Base-by-base conservation (phyloP, 2,797 vertebrate genomes). In the Gymnothorax reevesii region DNA sequence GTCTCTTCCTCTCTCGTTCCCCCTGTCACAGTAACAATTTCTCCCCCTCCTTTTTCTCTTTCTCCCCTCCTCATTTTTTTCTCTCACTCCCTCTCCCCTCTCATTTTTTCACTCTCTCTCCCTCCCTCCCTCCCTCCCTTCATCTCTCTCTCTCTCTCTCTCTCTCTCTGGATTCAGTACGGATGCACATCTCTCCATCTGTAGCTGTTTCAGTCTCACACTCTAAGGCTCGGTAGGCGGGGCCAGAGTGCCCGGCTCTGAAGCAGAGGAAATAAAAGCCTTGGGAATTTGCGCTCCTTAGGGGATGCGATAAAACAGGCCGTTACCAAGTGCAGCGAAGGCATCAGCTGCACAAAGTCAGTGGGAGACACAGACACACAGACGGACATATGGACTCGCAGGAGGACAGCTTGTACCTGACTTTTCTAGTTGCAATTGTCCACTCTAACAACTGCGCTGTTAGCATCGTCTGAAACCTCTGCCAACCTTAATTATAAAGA, bases 211-310 rank as follows among this genome's bases (percentile, higher is more conserved):
- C 92, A 92, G 89, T 89, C 94, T 91, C 89, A 4, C 89, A 84
- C 90, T 89, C 91, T 33, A 85, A 84, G 86, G 90, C 54, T 87
- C 85, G 84, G 90, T 89, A 92, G 92, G 92, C 88, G 93, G 94
- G 89, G 92, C 91, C 87, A 90, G 89, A 2, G 20, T 49, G 85
- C 84, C 89, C 90, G 86, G 90, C 88, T 71, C 75, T 87, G 85
- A 85, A 86, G 86, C 86, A 88, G 84, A 89, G 79, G 75, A 86
- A 69, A 66, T 82, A 75, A 92, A 88, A 91, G 91, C 86, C 90
- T 90, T 89, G 33, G 88, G 84, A 73, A 79, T 22, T 59, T 59
- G 85, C 79, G 66, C 62, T 84, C 84, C 86, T 66, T 80, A 52
- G 91, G 0, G 66, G 4, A 86, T 89, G 83, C 83, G 52, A 80